Evolutionary conservation across 2,113 vertebrate genomes (phyloP).

Genomic region (Brachyhypopomus occidentalis): DNA sequence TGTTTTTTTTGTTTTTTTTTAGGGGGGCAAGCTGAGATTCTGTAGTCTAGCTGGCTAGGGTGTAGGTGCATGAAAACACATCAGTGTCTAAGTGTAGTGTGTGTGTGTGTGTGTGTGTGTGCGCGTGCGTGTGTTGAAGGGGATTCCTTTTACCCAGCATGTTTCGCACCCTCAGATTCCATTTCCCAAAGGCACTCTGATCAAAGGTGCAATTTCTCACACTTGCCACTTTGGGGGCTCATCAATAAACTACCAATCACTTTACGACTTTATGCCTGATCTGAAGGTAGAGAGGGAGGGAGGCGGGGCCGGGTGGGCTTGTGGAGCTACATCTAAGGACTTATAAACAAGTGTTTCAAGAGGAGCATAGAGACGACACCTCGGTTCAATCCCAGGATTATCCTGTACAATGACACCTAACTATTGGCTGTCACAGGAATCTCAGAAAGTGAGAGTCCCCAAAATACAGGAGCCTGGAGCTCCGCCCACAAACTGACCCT

Average conservation of each 20-base stretch:
- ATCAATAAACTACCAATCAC: slow-evolving; percentile 82
- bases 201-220: slow-evolving; percentile 80
- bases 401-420: slow-evolving; percentile 25
- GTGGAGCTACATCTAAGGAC: slow-evolving; percentile 56
- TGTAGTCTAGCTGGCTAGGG: slow-evolving; percentile 32
- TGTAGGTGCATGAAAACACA: not conserved
- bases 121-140: not conserved
- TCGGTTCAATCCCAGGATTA: slow-evolving; percentile 41
- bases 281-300: slow-evolving; percentile 39
- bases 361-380: slow-evolving; percentile 30
- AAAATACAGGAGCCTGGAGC: not conserved
- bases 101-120: not conserved
- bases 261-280: slow-evolving; percentile 72
- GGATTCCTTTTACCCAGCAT: slow-evolving; percentile 66
- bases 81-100: no score
- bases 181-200: slow-evolving; percentile 75
- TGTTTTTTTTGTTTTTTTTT: slow-evolving; percentile 78
- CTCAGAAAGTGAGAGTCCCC: not conserved
- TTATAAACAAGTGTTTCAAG: slow-evolving; percentile 63
- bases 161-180: slow-evolving; percentile 68
- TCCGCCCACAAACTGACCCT: no score
- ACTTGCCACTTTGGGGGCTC: slow-evolving; percentile 77
- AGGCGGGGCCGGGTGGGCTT: not conserved
- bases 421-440: not conserved
- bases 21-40: slow-evolving; percentile 40